phyloP scores from a whole-genome alignment of 2,797 vertebrate species.

The Parauchenoglanis punctatus region DNA sequence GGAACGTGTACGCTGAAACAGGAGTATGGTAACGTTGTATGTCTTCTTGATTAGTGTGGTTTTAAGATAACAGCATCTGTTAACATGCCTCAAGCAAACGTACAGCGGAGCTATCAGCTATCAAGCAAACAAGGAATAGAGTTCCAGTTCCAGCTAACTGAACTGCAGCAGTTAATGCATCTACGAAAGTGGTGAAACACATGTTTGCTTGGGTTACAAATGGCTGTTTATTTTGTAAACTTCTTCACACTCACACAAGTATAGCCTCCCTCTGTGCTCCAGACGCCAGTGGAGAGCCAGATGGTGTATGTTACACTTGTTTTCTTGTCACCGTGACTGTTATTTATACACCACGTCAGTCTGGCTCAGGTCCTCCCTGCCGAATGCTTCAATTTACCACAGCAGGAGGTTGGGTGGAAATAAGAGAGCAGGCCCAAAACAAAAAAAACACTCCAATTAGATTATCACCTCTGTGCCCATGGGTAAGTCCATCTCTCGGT shows the following conservation, averaged over 20 bases:
- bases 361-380: slow-evolving; percentile 55
- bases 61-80: not conserved
- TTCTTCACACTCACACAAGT: slow-evolving; percentile 23
- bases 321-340: slow-evolving; percentile 65
- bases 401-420: slow-evolving; percentile 47
- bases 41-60: not conserved
- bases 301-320: slow-evolving; percentile 75
- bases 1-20: not conserved
- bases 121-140: not conserved
- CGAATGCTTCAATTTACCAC: slow-evolving; percentile 62
- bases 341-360: slow-evolving; percentile 70
- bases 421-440: slow-evolving; percentile 46
- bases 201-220: slow-evolving; percentile 20
- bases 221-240: slow-evolving; percentile 24
- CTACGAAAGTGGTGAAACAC: not conserved
- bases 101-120: slow-evolving; percentile 4
- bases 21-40: not conserved
- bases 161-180: slow-evolving; percentile 11
- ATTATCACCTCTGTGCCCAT: slow-evolving; percentile 65
- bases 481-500: slow-evolving; percentile 58
- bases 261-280: slow-evolving; percentile 60
- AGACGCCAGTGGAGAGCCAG: slow-evolving; percentile 67
- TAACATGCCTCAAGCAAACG: not conserved
- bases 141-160: slow-evolving; percentile 13
- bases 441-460: slow-evolving; percentile 69